Evolutionary conservation across 1,140 invertebrate genomes (phyloP), one percentile per base, ranked within the genome.

Genomic region (Drosophila busckii): DNA sequence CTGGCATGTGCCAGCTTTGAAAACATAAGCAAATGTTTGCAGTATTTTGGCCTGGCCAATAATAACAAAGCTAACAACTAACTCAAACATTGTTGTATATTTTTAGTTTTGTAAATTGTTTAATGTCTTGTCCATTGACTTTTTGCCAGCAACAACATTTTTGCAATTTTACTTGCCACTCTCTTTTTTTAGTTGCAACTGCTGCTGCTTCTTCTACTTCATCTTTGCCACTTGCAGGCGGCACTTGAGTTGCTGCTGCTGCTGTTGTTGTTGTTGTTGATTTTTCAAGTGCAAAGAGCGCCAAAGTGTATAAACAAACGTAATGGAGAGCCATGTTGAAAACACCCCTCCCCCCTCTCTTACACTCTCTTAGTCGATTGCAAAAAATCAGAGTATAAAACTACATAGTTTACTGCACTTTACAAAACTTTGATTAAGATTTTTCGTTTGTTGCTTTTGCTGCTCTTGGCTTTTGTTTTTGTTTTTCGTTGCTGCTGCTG

Each of bases 361-460:
- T 8, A 3, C 19, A 19, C n/a, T n/a, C n/a, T n/a, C n/a, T n/a
- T n/a, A n/a, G n/a, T n/a, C n/a, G n/a, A n/a, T n/a, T n/a, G n/a
- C 10, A 29, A 28, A 42, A 28, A 41, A 3, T 0, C 2, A n/a
- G 1, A 37, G 9, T 3, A 12, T 22, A 46, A 68, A 69, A 73
- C 73, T 73, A 82, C 64, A 75, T 73, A 80, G 68, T 82, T 80
- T 82, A 82, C 75, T 82, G 73, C 69, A 80, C 73, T 80, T 82
- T 50, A 61, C 73, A 50, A 75, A 80, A 80, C 75, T 80, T 80
- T 80, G 75, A 80, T 80, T 80, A 80, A 80, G 75, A 82, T 80
- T 80, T n/a, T 80, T 82, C 76, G 54, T 61, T 80, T 78, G 71
- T 71, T 71, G 71, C 55, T 46, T 52, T 60, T 69, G 28, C 31